Evolutionary conservation across 1,140 invertebrate genomes (phyloP), one percentile per base, ranked within the genome.

Genomic region (Panulirus ornatus): DNA sequence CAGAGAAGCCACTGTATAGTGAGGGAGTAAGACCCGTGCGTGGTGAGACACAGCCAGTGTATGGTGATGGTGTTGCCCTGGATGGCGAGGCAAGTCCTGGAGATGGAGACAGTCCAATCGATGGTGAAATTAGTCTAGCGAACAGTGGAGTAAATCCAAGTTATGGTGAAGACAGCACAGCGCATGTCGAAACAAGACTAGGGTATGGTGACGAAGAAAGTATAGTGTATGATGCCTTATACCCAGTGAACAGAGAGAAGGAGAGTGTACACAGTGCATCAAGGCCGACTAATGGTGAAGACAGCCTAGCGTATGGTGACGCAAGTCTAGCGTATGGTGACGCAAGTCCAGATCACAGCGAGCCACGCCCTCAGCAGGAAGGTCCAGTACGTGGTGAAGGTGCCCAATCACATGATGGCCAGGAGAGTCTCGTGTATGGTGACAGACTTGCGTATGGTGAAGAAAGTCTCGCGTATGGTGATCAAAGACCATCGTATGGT

Each of bases 381-480:
- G 30, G 0, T 8, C n/a, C 36, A n/a, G 73, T 44, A 36, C 40
- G 40, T 75, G 27, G 40, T 44, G 40, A 47, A 44, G 75, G n/a
- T n/a, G n/a, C n/a, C n/a, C n/a, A n/a, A n/a, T n/a, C n/a, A n/a
- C n/a, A n/a, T n/a, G n/a, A n/a, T n/a, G n/a, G n/a, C n/a, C n/a
- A n/a, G n/a, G n/a, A 78, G 9, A 78, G 27, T 8, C 40, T 16
- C n/a, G 36, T 38, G 36, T 34, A 54, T 81, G 44, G 34, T 30
- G 70, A 71, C 70, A 71, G 40, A 5, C 11, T 30, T 6, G 70
- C 70, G 2, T 11, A 30, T 34, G 42, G 42, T 71, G 76, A 79
- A 79, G 34, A 73, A 34, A 44, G 27, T 9, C 76, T 2, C 27
- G 42, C 9, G 44, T 79, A 79, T 47, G 76, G n/a, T 79, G 83